These are phyloP conservation scores for Muscicapa adusta DNA, from an alignment of 2,113 vertebrate species.

Conservation along the genomic window DNA sequence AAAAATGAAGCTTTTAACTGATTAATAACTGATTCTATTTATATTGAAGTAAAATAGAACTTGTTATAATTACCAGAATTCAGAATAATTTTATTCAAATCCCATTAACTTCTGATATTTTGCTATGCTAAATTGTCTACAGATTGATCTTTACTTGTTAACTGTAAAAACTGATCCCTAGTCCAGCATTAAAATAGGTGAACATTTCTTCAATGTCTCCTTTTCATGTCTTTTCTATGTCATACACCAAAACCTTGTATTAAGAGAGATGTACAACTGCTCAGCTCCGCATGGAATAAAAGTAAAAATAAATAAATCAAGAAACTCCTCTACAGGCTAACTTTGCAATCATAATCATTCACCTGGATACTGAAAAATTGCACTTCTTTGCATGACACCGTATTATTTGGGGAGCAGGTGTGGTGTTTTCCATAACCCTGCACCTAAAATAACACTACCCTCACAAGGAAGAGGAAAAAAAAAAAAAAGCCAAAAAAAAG, in stretches of 20 bases:
- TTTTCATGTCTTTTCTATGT: background rate
- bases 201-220: background rate
- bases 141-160: background rate
- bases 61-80: background rate
- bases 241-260: background rate
- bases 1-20: background rate
- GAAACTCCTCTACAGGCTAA: background rate
- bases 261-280: background rate
- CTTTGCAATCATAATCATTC: background rate
- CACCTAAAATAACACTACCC: background rate
- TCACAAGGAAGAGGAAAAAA: fast-evolving
- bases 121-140: background rate
- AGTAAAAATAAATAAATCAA: background rate
- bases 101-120: background rate
- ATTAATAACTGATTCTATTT: background rate
- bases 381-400: background rate
- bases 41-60: background rate
- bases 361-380: background rate
- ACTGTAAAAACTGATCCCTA: background rate
- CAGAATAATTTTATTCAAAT: background rate
- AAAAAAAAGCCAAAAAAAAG: no score
- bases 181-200: background rate
- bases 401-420: background rate
- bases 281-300: background rate
- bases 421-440: background rate